Evolutionary conservation across 2,113 vertebrate genomes (phyloP), one percentile per base, ranked within the genome.

Genomic region (Rhinopithecus roxellana): DNA sequence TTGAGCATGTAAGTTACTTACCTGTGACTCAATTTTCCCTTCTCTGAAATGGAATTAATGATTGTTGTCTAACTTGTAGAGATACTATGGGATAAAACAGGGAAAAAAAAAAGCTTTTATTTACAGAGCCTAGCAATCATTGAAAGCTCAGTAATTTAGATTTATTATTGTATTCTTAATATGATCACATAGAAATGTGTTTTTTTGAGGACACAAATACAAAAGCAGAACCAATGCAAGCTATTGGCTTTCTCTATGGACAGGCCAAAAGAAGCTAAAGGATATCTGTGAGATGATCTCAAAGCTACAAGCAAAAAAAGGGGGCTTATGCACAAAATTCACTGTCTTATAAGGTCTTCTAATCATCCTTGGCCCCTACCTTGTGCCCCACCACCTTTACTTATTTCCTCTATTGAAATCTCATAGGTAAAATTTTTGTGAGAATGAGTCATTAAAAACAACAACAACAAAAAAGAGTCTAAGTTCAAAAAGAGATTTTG

Each of bases 401-500:
- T 75, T 48, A 57, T 90, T 88, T 64, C 5, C 9, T 40, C 17
- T 77, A 5, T 22, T n/a, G 50, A 80, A 55, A 82, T 59, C 25
- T 74, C 45, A 38, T 35, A 79, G 13, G 40, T 70, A 43, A 6
- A 9, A 59, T 87, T 55, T 93, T 50, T 89, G 5, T 52, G 18
- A 38, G 52, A 38, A 35, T 70, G 38, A 40, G 9, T 80, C 45
- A 64, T n/a, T 79, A 35, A 75, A 52, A 67, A 50, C 13, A 50
- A 50, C 12, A 50, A 48, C 48, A 48, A 50, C 61, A 48, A 48
- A 48, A 89, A 89, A 6, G 43, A 87, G 38, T 64, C 35, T 80
- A 90, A 69, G 75, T 94, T 90, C 77, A 61, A 83, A 72, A 93
- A 75, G 23, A 75, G 17, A 67, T 38, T 95, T 81, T 59, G 59